A percentile compares a stretch with the other conserved stretches of the same genome.
Conservation (phyloP, 2,113 vertebrate species). For the Leucosticte australis region DNA sequence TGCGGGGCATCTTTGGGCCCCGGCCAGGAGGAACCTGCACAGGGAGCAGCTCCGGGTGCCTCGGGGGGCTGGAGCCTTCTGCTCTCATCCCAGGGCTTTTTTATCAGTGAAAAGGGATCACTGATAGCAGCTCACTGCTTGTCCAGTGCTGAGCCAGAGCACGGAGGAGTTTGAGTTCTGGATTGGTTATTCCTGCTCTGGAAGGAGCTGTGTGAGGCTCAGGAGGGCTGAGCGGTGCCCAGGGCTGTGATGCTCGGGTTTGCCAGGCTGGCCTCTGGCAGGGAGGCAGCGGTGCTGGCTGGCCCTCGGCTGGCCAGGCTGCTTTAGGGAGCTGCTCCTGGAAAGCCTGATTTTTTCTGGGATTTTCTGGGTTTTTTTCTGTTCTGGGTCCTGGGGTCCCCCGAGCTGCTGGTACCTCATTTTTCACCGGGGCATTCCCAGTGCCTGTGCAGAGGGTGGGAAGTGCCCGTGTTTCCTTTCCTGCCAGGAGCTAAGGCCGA, state of each 20-base stretch:
- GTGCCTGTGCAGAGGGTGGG: not conserved
- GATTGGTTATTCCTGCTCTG: not conserved
- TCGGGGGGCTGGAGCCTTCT: not conserved
- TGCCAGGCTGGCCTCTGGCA: not conserved
- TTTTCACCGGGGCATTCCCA: not conserved
- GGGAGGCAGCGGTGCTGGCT: not conserved
- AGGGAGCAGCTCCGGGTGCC: not conserved
- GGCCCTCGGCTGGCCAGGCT: not conserved
- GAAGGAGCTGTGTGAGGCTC: not conserved
- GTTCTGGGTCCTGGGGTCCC: not conserved
- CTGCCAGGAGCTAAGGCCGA: not conserved
- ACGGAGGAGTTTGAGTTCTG: not conserved
- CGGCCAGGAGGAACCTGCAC: not conserved
- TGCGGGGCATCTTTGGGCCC: not conserved
- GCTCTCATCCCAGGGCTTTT: fast-evolving
- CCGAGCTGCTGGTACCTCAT: fast-evolving
- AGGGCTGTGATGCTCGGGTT: not conserved
- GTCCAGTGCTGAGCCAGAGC: fast-evolving
- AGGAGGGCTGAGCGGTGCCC: not conserved
- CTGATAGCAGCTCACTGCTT: not conserved
- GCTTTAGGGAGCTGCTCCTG: not conserved
- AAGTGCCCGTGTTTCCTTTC: not conserved
- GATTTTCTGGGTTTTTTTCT: not conserved
- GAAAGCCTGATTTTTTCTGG: not conserved
- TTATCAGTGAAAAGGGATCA: fast-evolving